Evolutionary conservation across 2,888 invertebrate species (phyloP).

Genomic region (Eupithecia pulchellata): DNA sequence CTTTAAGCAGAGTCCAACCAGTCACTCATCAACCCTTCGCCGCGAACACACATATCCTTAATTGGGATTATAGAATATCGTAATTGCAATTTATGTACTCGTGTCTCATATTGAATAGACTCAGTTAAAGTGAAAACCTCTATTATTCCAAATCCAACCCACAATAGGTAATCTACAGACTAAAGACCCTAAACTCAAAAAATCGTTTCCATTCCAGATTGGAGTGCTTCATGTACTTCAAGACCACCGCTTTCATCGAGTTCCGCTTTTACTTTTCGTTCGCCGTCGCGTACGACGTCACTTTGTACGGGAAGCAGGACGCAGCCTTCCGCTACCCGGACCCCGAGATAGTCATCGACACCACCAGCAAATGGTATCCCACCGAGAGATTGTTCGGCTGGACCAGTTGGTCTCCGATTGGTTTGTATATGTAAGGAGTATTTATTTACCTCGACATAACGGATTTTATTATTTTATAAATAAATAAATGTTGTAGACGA

Average conservation of each 20-base stretch:
- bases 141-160: no score
- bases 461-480: background rate
- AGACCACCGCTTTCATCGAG: background rate
- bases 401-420: background rate
- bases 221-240: conserved; percentile 11
- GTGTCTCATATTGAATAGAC: no score
- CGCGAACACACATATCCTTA: no score
- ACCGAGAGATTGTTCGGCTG: background rate
- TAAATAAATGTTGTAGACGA: no score
- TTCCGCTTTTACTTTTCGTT: conserved; percentile 9
- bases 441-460: background rate
- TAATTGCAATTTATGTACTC: no score
- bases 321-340: background rate
- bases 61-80: no score
- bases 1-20: no score
- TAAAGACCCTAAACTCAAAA: no score
- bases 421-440: background rate
- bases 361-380: background rate
- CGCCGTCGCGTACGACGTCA: background rate
- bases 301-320: background rate
- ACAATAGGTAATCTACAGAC: no score
- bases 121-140: no score
- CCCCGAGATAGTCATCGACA: accelerated
- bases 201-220: background rate
- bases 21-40: no score